Evolutionary conservation across 2,888 invertebrate species (phyloP), one percentile per base, ranked within the genome.

Genomic region (Pheosia tremula): DNA sequence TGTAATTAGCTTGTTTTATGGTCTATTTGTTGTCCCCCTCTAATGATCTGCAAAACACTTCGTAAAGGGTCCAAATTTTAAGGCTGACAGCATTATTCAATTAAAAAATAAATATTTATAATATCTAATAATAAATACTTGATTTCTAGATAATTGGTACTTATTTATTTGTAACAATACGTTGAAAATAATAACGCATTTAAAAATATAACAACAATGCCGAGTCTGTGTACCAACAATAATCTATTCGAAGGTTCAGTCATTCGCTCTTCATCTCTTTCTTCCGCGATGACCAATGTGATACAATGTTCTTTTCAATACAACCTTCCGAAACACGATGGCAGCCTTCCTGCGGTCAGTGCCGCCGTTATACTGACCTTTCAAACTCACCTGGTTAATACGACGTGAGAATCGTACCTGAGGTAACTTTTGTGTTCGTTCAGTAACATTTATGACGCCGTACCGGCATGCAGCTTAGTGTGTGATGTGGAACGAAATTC

Each of bases 321-420:
- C 70, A 77, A 82, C 70, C 70, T 76, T 59, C 60, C 79, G 66
- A 61, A 63, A 65, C 71, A 24, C 56, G 56, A 69, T 64, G 68
- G 68, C 60, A 61, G 11, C 54, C 53, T 60, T 49, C 64, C 58
- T 53, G 60, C 62, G 60, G 65, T 63, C 64, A 55, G 43, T 45
- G 57, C 62, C 61, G 57, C 59, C 61, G 70, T 56, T 62, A 60
- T 58, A 67, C 67, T 62, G 67, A 73, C 71, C 81, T 81, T 75
- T 72, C 75, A 59, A 70, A 77, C 62, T 70, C 71, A 63, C 81
- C 66, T 80, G 88, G 80, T 66, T 91, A 81, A 75, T 78, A 82
- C 62, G 69, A 84, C 86, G 85, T 89, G 87, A 88, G 90, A 90
- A 88, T 85, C 78, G 78, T 90, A 90, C 89, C 90, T 88, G 88